Evolutionary conservation across 2,113 vertebrate genomes (phyloP), one percentile per base, ranked within the genome.

Genomic region (Rhea pennata): DNA sequence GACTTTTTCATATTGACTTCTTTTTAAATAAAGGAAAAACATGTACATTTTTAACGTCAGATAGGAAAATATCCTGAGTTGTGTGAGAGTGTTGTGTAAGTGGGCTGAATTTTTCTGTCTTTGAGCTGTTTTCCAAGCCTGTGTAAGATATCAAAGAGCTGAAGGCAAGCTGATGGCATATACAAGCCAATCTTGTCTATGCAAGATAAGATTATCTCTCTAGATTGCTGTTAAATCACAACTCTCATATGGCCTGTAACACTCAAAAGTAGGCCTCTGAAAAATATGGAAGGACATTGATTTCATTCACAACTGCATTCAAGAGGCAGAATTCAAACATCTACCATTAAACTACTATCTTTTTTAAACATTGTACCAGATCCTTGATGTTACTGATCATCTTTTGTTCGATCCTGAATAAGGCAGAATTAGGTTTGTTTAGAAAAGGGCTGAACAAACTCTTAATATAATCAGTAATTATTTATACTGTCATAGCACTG

Each of bases 201-300:
- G 61, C 40, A 91, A 84, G 22, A 77, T 27, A 76, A 76, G 48
- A 73, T 93, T 73, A 92, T 54, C 31, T 72, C 33, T 88, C 62
- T 81, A 40, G 62, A 95, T 66, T 90, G 51, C 42, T 95, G 69
- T 87, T 80, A 90, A 93, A 88, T 27, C 70, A 40, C 73, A 87
- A 27, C 61, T 80, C 24, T 75, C 82, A 81, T 70, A 85, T 90
- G 46, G 79, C 66, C 77, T 92, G 62, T 74, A 92, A 85, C 15
- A 51, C 36, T 8, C 42, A 76, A 44, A 88, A 50, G 11, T 36
- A 93, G 61, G 40, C 56, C 69, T 88, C 78, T 78, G 46, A 81
- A 79, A 84, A 82, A 93, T 84, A 92, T 97, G 90, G 97, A 93
- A 97, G 75, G 62, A 67, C 54, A 33, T 61, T 75, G 69, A 88